These are phyloP conservation scores for Acleris literana DNA, from an alignment of 2,888 invertebrate species.

Conservation along the genomic window DNA sequence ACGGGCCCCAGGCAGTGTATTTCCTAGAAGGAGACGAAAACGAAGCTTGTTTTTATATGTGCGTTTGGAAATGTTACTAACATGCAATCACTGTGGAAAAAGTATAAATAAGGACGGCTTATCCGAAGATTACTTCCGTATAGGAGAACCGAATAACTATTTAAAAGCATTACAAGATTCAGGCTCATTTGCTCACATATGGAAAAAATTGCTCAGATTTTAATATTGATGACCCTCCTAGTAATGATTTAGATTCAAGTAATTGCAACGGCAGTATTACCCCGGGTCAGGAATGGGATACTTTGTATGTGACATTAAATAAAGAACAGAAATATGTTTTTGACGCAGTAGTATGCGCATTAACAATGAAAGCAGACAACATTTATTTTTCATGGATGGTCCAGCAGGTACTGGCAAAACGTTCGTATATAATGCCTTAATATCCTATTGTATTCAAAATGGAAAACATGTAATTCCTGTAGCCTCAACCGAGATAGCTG, in stretches of 20 bases:
- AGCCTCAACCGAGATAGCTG: constrained; percentile 2
- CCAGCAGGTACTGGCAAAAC: constrained; percentile 18
- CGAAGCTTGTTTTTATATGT: constrained; percentile 6
- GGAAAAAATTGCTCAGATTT: constrained; percentile 10
- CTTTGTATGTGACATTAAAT: constrained; percentile 5
- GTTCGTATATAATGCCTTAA: background rate
- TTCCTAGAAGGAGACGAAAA: background rate
- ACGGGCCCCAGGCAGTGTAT: too few relatives aligned
- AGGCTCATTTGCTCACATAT: constrained; percentile 4
- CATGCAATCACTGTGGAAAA: constrained; percentile 11
- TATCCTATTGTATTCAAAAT: constrained; percentile 6
- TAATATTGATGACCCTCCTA: constrained; percentile 9
- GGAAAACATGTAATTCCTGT: constrained; percentile 7
- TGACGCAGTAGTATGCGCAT: background rate
- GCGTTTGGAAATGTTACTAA: constrained; percentile 3
- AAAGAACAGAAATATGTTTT: constrained; percentile 6
- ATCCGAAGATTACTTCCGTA: constrained; percentile 5
- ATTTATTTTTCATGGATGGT: constrained; percentile 13
- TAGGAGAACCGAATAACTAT: background rate
- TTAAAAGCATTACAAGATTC: constrained; percentile 6
- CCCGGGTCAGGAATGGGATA: constrained; percentile 1
- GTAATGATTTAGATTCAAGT: constrained; percentile 1
- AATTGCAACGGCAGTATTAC: background rate
- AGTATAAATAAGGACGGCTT: constrained; percentile 13
- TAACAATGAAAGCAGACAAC: too few relatives aligned